These are phyloP conservation scores for Hecatera dysodea DNA, from an alignment of 2,888 invertebrate species.

Conservation along the genomic window DNA sequence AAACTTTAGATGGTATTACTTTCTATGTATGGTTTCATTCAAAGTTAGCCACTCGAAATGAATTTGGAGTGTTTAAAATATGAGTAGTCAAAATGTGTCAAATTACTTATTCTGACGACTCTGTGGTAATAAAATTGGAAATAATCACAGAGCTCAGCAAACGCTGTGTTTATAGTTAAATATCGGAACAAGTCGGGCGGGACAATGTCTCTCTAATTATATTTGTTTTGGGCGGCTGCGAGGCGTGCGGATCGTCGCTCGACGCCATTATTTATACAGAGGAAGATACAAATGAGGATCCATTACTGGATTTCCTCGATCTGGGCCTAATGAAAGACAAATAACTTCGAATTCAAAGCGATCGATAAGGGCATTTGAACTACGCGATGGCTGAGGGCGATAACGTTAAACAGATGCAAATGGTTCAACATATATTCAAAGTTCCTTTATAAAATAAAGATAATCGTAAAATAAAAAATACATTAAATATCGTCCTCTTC, in stretches of 20 bases:
- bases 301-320: slow-evolving; percentile 87
- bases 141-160: slow-evolving; percentile 34
- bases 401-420: slow-evolving; percentile 50
- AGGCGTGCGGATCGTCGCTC: slow-evolving; percentile 76
- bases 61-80: slow-evolving; percentile 20
- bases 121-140: slow-evolving; percentile 4
- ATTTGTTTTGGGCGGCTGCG: slow-evolving; percentile 79
- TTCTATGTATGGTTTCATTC: slow-evolving; percentile 62
- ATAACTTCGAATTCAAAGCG: slow-evolving; percentile 84
- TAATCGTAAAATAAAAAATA: slow-evolving; percentile 29
- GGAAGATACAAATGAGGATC: slow-evolving; percentile 87
- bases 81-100: slow-evolving; percentile 1
- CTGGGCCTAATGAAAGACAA: slow-evolving; percentile 87
- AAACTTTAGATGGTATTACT: slow-evolving; percentile 76
- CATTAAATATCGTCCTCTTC: slow-evolving; percentile 22
- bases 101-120: background rate
- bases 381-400: slow-evolving; percentile 68
- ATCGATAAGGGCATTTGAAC: slow-evolving; percentile 83
- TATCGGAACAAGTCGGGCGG: slow-evolving; percentile 62
- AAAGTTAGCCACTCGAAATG: slow-evolving; percentile 41
- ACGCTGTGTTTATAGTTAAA: slow-evolving; percentile 54
- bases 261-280: slow-evolving; percentile 84
- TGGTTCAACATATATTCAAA: slow-evolving; percentile 37
- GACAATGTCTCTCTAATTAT: slow-evolving; percentile 82
- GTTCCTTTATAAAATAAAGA: slow-evolving; percentile 12